Conservation (phyloP, 1,140 invertebrate genomes). For the Drosophila obscura region DNA sequence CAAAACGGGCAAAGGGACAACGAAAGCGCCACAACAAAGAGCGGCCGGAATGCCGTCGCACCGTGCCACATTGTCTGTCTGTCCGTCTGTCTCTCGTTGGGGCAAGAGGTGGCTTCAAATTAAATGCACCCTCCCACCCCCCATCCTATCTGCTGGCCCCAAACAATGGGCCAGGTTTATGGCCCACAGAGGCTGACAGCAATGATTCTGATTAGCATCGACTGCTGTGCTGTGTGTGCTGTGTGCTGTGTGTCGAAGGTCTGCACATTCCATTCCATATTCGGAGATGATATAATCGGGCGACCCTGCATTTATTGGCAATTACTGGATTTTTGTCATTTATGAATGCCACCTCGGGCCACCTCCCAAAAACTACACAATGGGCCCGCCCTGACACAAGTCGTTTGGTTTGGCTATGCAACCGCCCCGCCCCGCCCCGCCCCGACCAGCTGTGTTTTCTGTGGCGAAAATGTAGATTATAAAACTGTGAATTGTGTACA, state of each 20-base stretch:
- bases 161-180: conserved; percentile 64
- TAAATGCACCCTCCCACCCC: too few relatives aligned
- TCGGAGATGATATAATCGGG: conserved; percentile 9
- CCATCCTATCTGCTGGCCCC: neutral
- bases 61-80: conserved; percentile 18
- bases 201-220: conserved; percentile 46
- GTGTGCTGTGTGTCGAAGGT: neutral
- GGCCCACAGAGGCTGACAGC: conserved; percentile 49
- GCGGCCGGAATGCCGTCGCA: conserved; percentile 9
- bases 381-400: conserved; percentile 29
- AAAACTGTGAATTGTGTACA: neutral
- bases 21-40: conserved; percentile 7
- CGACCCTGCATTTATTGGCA: conserved; percentile 56
- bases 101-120: conserved; percentile 4
- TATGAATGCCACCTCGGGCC: conserved; percentile 23
- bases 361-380: conserved; percentile 20
- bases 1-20: conserved; percentile 5
- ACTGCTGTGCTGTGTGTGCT: neutral
- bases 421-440: too few relatives aligned
- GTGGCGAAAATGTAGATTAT: too few relatives aligned
- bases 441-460: too few relatives aligned
- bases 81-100: too few relatives aligned
- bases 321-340: conserved; percentile 61
- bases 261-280: conserved; percentile 4
- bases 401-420: neutral